These are phyloP conservation scores for Blastomussa wellsi DNA, from an alignment of 92 coral and sea anemone species.

Conservation along the genomic window DNA sequence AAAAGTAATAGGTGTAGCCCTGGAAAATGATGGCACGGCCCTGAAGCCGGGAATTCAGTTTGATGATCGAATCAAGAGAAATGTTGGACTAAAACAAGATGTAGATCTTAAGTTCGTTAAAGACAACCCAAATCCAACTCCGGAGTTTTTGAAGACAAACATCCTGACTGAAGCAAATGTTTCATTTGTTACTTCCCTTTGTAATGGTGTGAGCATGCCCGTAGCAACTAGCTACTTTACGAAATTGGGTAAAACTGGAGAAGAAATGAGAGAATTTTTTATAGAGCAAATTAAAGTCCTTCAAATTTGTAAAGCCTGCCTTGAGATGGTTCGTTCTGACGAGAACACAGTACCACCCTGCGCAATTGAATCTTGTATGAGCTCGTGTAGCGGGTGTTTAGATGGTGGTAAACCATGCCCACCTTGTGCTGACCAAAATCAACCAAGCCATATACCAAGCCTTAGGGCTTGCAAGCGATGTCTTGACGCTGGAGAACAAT, in stretches of 20 bases:
- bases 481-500: neutral
- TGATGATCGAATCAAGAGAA: slow-evolving; percentile 41
- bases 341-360: slow-evolving; percentile 34
- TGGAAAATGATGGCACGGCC: slow-evolving; percentile 53
- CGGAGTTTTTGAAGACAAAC: slow-evolving; percentile 40
- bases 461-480: slow-evolving; percentile 29
- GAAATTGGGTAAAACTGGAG: slow-evolving; percentile 39
- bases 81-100: slow-evolving; percentile 41
- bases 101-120: slow-evolving; percentile 40
- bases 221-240: slow-evolving; percentile 36
- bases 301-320: slow-evolving; percentile 45
- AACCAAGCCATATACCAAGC: slow-evolving; percentile 28
- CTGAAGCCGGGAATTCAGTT: slow-evolving; percentile 57
- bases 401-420: slow-evolving; percentile 9
- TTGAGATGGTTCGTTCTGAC: slow-evolving; percentile 41
- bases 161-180: slow-evolving; percentile 53
- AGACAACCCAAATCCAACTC: slow-evolving; percentile 39
- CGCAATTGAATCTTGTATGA: neutral
- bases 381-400: slow-evolving; percentile 21
- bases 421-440: slow-evolving; percentile 18
- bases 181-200: slow-evolving; percentile 30
- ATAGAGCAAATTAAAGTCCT: slow-evolving; percentile 33
- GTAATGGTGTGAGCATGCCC: slow-evolving; percentile 39
- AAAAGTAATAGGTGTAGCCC: slow-evolving; percentile 46
- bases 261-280: slow-evolving; percentile 34